Conservation (phyloP, 2,797 vertebrate genomes). For the Macropodus opercularis region DNA sequence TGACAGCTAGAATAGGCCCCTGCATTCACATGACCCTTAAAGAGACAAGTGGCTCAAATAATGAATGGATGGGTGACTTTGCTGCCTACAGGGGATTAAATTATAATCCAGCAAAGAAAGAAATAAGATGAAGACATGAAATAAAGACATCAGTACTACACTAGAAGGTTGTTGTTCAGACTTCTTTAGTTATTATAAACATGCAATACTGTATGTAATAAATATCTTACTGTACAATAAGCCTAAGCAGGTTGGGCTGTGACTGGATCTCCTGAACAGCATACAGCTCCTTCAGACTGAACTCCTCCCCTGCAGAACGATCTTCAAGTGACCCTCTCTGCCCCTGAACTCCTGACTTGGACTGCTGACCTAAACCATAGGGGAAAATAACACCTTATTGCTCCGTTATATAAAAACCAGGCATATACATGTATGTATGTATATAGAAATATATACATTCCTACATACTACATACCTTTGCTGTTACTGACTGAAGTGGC, state of each 20-base stretch:
- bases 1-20: too few relatives aligned
- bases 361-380: conserved; percentile 56
- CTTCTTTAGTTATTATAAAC: not conserved
- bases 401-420: too few relatives aligned
- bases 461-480: conserved; percentile 82
- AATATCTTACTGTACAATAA: conserved; percentile 80
- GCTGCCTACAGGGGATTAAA: too few relatives aligned
- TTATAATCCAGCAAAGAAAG: too few relatives aligned
- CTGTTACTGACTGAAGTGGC: conserved; percentile 94
- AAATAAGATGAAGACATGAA: too few relatives aligned
- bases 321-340: conserved; percentile 56
- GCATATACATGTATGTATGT: too few relatives aligned
- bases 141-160: too few relatives aligned
- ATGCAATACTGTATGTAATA: not conserved
- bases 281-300: conserved; percentile 96
- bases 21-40: too few relatives aligned
- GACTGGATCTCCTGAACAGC: conserved; percentile 97
- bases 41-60: too few relatives aligned
- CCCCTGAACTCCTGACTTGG: conserved; percentile 61
- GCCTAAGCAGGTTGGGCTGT: conserved; percentile 82
- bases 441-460: not conserved
- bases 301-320: conserved; percentile 83
- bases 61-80: too few relatives aligned
- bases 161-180: too few relatives aligned
- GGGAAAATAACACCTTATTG: not conserved